phyloP scores from a whole-genome alignment of 1,140 invertebrate genomes.

The Pseudomyrmex sp. region DNA sequence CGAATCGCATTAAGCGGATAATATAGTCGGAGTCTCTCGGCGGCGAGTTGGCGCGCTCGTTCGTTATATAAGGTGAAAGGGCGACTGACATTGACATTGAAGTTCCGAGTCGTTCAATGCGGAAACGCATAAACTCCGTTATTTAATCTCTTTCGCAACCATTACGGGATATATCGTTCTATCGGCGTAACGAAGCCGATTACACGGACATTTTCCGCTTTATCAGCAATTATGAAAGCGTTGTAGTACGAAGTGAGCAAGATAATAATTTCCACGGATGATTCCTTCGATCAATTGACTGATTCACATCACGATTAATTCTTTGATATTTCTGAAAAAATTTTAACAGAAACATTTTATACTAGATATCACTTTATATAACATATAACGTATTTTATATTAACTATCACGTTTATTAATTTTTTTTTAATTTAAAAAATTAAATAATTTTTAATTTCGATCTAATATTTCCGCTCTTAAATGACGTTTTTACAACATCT shows the following conservation, averaged over 20 bases:
- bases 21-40: conserved; percentile 52
- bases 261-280: conserved; percentile 5
- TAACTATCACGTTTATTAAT: too few relatives aligned
- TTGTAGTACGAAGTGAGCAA: background rate
- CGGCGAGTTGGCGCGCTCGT: conserved; percentile 58
- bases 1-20: conserved; percentile 58
- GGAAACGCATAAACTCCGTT: conserved; percentile 81
- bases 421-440: too few relatives aligned
- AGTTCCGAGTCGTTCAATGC: conserved; percentile 78
- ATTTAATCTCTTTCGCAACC: conserved; percentile 79
- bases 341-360: too few relatives aligned
- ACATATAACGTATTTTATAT: too few relatives aligned
- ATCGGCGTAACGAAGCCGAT: conserved; percentile 32
- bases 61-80: conserved; percentile 82
- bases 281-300: background rate
- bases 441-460: too few relatives aligned
- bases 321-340: too few relatives aligned
- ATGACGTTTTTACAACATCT: too few relatives aligned
- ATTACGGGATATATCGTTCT: conserved; percentile 64
- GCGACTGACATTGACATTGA: conserved; percentile 83
- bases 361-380: too few relatives aligned
- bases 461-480: too few relatives aligned
- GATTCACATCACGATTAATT: too few relatives aligned
- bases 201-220: conserved; percentile 10
- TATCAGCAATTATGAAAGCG: background rate